Evolutionary conservation across 2,888 invertebrate species (phyloP).

Genomic region (Tyria jacobaeae): DNA sequence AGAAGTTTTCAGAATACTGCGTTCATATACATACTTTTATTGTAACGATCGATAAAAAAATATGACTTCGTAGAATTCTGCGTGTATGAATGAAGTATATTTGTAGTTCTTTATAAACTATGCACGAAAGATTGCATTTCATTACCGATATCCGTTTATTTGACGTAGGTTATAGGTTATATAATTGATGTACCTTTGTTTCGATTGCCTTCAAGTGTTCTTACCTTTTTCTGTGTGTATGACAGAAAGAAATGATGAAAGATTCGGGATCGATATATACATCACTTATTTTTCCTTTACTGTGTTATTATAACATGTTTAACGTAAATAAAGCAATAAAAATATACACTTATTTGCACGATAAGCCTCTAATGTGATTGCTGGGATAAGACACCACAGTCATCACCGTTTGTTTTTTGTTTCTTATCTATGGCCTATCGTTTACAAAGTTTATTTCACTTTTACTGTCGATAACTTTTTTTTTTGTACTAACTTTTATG

Average conservation of each 20-base stretch:
- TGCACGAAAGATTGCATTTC: conserved; percentile 9
- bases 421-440: not conserved
- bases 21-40: conserved; percentile 28
- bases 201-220: too few relatives aligned
- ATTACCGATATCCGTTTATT: conserved; percentile 5
- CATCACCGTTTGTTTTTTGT: not conserved
- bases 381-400: not conserved
- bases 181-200: too few relatives aligned
- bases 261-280: not conserved
- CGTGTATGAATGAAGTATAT: conserved; percentile 32
- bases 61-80: conserved; percentile 39
- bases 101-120: conserved; percentile 11
- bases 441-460: too few relatives aligned
- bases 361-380: not conserved
- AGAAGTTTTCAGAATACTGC: conserved; percentile 22
- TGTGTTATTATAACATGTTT: not conserved
- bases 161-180: too few relatives aligned
- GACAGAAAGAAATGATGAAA: not conserved
- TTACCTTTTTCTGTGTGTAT: too few relatives aligned
- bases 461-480: not conserved
- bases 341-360: not conserved
- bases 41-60: conserved; percentile 43
- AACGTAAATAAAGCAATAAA: not conserved
- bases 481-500: too few relatives aligned
- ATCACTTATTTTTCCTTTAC: not conserved